Evolutionary conservation across 2,888 invertebrate species (phyloP), one percentile per base, ranked within the genome.

Genomic region (Tetragonula carbonaria): DNA sequence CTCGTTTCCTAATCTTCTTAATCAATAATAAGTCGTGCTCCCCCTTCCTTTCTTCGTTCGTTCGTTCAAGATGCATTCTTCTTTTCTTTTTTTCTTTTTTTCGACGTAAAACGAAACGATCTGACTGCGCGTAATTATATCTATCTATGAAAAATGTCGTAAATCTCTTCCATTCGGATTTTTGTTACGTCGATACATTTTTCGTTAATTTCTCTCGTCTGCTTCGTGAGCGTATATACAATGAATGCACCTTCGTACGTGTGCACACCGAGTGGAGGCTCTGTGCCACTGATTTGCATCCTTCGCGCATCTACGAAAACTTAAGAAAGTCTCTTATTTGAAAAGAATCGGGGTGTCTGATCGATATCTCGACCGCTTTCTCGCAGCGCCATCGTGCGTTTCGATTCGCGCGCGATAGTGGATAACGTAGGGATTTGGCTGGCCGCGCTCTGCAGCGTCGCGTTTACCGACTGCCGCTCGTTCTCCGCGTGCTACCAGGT

Each of bases 381-480:
- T 28, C 2, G 62, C 55, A 77, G 67, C 62, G 79, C 79, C 66
- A 57, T 65, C 67, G 11, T 62, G 59, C 45, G 55, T 11, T 11
- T 23, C 13, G 21, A 53, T 50, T 57, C 4, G 45, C 66, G 71
- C 67, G 13, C 57, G 55, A 67, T 62, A 23, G 82, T 65, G n/a
- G 85, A 75, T 83, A 87, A 87, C 72, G 77, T 38, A 87, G 87
- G 73, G 74, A 65, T 23, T 85, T 85, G 57, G 2, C 53, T 50
- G 70, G 4, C 33, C 28, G n/a, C 68, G 45, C 45, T 45, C 8
- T 28, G 65, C 13, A 14, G 45, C 71, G 6, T n/a, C n/a, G n/a
- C 23, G 14, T 63, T 33, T 72, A 72, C 67, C 80, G 21, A 66
- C 57, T 2, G 6, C 62, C 62, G 14, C 38, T 18, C 14, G 14